These are phyloP conservation scores for Corythornis vintsioides DNA, from an alignment of 2,113 vertebrate species.

Conservation along the genomic window DNA sequence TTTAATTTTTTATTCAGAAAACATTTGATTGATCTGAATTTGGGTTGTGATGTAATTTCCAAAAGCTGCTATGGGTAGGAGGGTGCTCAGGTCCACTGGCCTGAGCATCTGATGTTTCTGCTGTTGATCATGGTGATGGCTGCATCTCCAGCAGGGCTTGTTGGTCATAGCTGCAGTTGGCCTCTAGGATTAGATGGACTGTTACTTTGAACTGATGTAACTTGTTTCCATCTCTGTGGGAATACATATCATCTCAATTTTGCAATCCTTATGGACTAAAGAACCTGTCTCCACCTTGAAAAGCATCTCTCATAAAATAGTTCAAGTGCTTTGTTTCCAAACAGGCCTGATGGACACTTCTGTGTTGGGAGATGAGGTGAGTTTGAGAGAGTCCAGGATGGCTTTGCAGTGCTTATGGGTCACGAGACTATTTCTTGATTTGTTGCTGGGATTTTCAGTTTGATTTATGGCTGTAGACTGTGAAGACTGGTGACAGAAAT, in stretches of 20 bases:
- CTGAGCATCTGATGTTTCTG: neutral
- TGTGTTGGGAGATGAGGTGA: neutral
- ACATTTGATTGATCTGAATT: neutral
- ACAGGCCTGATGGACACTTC: neutral
- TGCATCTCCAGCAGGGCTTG: neutral
- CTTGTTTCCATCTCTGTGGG: neutral
- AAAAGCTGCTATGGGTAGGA: neutral
- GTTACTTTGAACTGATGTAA: neutral
- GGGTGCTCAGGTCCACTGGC: neutral
- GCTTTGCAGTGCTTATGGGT: neutral
- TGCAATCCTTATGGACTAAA: neutral
- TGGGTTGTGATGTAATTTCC: neutral
- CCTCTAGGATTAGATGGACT: neutral
- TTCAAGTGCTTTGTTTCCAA: neutral
- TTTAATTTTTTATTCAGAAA: neutral
- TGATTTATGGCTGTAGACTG: neutral
- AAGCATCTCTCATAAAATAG: neutral
- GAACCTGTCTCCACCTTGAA: neutral
- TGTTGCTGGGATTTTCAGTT: neutral
- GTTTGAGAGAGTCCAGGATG: neutral
- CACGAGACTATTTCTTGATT: neutral
- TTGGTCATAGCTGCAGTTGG: neutral
- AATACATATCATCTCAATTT: fast-evolving
- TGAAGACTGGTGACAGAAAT: neutral
- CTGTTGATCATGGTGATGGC: neutral